These are phyloP conservation scores for Druceiella hillmani DNA, from an alignment of 2,888 invertebrate genomes.

Conservation along the genomic window DNA sequence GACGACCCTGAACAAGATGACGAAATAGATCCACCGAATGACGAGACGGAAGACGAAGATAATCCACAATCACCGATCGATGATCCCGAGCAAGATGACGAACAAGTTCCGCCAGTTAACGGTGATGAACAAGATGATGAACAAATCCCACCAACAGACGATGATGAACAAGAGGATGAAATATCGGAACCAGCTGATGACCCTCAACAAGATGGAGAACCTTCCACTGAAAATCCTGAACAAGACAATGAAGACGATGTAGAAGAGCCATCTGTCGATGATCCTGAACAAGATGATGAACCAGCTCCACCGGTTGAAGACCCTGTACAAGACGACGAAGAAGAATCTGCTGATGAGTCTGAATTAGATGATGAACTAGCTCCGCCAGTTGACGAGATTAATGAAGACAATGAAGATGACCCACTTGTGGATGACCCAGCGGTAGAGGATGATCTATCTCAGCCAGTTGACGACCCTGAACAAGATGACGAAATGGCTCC, in stretches of 20 bases:
- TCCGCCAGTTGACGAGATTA: too few relatives aligned
- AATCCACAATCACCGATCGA: too few relatives aligned
- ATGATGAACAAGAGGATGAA: constrained; percentile 3
- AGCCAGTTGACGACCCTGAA: neutral
- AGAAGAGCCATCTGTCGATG: too few relatives aligned
- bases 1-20: neutral
- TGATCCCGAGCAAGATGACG: constrained; percentile 8
- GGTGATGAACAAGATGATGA: constrained; percentile 20
- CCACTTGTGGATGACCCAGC: too few relatives aligned
- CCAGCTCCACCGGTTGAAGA: constrained; percentile 4
- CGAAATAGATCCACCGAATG: neutral
- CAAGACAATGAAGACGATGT: constrained; percentile 5
- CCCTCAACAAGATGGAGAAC: neutral
- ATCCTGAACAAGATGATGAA: too few relatives aligned
- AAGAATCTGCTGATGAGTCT: constrained; percentile 11
- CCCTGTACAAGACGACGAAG: constrained; percentile 13
- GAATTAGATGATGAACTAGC: too few relatives aligned
- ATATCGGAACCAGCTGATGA: neutral
- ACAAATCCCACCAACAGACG: constrained; percentile 9
- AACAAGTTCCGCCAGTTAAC: constrained; percentile 17
- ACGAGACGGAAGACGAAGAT: neutral
- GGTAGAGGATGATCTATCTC: too few relatives aligned
- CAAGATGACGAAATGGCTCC: neutral
- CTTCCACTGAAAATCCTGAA: neutral
- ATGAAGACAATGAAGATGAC: too few relatives aligned